phyloP scores from a whole-genome alignment of 2,888 invertebrate genomes.

The Drosophila basisetae region DNA sequence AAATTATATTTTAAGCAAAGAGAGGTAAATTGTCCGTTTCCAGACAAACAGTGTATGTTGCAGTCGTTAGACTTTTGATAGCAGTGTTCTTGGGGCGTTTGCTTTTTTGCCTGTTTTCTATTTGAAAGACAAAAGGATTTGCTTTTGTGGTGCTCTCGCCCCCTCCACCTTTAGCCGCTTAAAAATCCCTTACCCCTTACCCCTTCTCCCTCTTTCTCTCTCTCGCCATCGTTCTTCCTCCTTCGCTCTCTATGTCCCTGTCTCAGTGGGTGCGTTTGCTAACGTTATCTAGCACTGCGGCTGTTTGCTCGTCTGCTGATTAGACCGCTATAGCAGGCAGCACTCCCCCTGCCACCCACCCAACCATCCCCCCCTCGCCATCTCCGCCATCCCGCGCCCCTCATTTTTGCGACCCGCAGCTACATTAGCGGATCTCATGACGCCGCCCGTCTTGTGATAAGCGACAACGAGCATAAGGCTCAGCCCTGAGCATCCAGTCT shows the following conservation, averaged over 20 bases:
- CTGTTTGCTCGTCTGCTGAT: constrained; percentile 77
- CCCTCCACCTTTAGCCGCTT: not conserved
- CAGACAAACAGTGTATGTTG: not conserved
- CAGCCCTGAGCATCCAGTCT: constrained; percentile 42
- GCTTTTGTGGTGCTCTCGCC: constrained; percentile 55
- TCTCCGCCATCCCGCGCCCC: not conserved
- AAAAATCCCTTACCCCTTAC: not conserved
- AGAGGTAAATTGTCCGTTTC: not conserved
- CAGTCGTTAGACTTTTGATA: not conserved
- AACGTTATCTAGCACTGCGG: constrained; percentile 64
- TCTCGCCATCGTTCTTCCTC: constrained; percentile 31
- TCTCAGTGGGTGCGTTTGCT: constrained; percentile 11
- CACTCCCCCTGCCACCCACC: not conserved
- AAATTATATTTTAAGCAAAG: not conserved
- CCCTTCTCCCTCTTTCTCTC: constrained; percentile 3
- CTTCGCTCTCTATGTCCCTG: constrained; percentile 24
- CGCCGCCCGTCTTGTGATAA: constrained; percentile 68
- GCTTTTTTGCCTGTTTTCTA: constrained; percentile 37
- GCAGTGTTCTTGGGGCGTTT: not conserved
- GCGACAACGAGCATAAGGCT: constrained; percentile 76
- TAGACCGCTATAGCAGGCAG: constrained; percentile 62
- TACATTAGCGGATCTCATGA: constrained; percentile 69
- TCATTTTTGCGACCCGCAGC: constrained; percentile 54
- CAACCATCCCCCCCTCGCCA: not conserved
- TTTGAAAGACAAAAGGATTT: constrained; percentile 78